Evolutionary conservation across 2,113 vertebrate species (phyloP), one percentile per base, ranked within the genome.

Genomic region (Coreoperca whiteheadi): DNA sequence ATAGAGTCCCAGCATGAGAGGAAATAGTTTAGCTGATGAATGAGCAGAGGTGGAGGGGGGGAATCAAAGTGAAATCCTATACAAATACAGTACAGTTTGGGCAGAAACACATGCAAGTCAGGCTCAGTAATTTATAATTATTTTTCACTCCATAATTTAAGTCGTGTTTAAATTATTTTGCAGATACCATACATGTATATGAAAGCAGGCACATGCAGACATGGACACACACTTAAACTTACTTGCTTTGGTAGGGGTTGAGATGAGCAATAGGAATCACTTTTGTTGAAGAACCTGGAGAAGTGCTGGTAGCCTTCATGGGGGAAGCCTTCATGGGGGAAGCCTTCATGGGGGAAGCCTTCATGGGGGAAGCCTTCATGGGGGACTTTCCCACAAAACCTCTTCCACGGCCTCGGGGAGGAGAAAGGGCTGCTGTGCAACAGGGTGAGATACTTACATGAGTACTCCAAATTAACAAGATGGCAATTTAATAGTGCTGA

Each of bases 211-310:
- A 53, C 43, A 74, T 30, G 14, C 20, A 84, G 11, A 80, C 9
- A 46, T 2, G 8, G 59, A 41, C 0, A 61, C 0, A 57, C 41
- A 25, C 54, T 21, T 68, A 12, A 15, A 93, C 94, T 79, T 74
- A 95, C 97, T 96, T 98, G 73, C 95, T 96, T 1, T 96, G 95
- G 91, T 98, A 98, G 0, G 97, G 97, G 86, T 97, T 97, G 83
- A 99, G 93, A 79, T 92, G 89, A 73, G 95, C 91, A 39, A 99
- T 97, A 0, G 96, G 96, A 6, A 97, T 94, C 32, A 96, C 92
- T 88, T 96, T 97, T 30, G 70, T 1, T 77, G 91, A 32, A 0
- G 96, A 90, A 8, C 87, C 93, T 30, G 91, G 96, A 1, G 96
- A 95, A 10, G 92, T 81, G 68, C 75, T 93, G 34, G 64, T 0